Base-by-base conservation (phyloP, 2,113 vertebrate genomes). In the Propithecus coquereli region DNA sequence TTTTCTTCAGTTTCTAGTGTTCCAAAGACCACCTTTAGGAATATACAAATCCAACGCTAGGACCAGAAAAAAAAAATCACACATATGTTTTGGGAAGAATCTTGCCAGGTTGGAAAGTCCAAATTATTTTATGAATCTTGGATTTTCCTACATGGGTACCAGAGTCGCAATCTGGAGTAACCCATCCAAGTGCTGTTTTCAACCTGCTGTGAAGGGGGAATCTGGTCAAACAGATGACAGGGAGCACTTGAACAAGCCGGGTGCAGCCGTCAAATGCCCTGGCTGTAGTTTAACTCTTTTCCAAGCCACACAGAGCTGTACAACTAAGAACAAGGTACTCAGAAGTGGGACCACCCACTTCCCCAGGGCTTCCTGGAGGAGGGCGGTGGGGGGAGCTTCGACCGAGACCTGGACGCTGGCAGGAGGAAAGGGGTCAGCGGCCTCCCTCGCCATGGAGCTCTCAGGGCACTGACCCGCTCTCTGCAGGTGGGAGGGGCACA, bases 121-220 rank as follows among this genome's bases (percentile, higher is more conserved):
- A 2, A 0, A 2, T 25, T 13, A 45, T 17, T 2, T 37, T 2
- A 20, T 0, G 22, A 59, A 52, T 7, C 40, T 61, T 30, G 22
- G 1, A 2, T 37, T 34, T 57, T 34, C 47, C 57, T 57, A 4
- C 0, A 2, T 8, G n/a, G 90, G 22, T 8, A 30, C 45, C 47
- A 61, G 45, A 50, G 13, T 23, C 27, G 3, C 17, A 18, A 1
- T 40, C 70, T n/a, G 20, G 20, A 52, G 25, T 9, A 22, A n/a
- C 17, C 14, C 11, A 11, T 4, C n/a, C 45, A 47, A 79, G 16
- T 9, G 2, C 54, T 59, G 25, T 6, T 52, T 34, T 11, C 76
- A 45, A 1, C n/a, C n/a, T 34, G 12, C 4, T 34, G 5, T 3
- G 0, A n/a, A 6, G 30, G 59, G 18, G n/a, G 22, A 57, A 43